Evolutionary conservation across 2,113 vertebrate genomes (phyloP), one percentile per base, ranked within the genome.

Genomic region (Nannobrachium achirus): DNA sequence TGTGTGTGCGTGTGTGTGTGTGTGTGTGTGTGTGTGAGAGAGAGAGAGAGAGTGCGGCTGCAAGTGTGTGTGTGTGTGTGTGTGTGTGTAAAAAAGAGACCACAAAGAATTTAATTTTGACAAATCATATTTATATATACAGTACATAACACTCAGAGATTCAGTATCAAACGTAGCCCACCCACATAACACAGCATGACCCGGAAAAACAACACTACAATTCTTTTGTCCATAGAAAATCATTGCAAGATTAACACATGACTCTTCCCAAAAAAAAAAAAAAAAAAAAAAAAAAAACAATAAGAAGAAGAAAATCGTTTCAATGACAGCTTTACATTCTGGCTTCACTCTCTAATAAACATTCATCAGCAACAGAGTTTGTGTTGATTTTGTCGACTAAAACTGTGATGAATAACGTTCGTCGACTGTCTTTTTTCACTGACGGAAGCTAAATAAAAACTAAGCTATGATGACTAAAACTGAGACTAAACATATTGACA

Each of bases 181-280:
- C 83, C 56, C 79, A 84, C 80, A 1, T 79, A 59, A 87, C 79
- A 82, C 71, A 69, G 73, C 73, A 74, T 80, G 82, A 84, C 69
- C 83, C 80, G 59, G 73, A 79, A 73, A 84, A 71, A 79, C 76
- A 57, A 85, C 87, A 89, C 82, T 85, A 75, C 82, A 86, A 89
- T 87, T n/a, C n/a, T n/a, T n/a, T 84, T 73, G 82, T 78, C 76
- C 63, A 91, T 91, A 88, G 74, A 90, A 86, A 90, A 88, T 45
- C 65, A 77, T 87, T 25, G 68, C 64, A 65, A 79, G 63, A 85
- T 72, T 73, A 74, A 73, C 83, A 87, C 86, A 42, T 56, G 62
- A 85, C 83, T 76, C 46, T 46, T 78, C 85, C 87, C 81, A 57
- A 63, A 62, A 79, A 81, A n/a, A n/a, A n/a, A n/a, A n/a, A n/a